phyloP scores from a whole-genome alignment of 2,113 vertebrate species.

The Heterotis niloticus region DNA sequence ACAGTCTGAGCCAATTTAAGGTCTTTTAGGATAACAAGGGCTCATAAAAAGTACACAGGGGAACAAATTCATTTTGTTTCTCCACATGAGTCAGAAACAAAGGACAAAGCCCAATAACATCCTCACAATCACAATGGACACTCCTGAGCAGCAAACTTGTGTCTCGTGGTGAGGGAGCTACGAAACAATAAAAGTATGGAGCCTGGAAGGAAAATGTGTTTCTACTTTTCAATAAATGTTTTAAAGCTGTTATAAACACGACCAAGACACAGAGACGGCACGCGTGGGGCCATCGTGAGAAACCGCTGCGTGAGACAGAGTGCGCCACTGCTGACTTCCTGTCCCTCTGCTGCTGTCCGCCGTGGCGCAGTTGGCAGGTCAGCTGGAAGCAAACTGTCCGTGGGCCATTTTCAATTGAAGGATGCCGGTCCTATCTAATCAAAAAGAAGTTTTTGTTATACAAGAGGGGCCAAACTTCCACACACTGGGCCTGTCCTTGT shows the following conservation, averaged over 20 bases:
- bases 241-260: slow-evolving; percentile 2
- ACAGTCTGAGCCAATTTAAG: not conserved
- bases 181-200: not conserved
- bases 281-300: not conserved
- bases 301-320: not conserved
- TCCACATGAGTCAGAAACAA: not conserved
- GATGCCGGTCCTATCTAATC: not conserved
- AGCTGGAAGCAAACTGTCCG: too few relatives aligned
- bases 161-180: too few relatives aligned
- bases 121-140: too few relatives aligned
- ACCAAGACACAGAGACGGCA: not conserved
- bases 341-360: not conserved
- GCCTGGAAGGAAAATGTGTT: not conserved
- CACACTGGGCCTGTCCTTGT: too few relatives aligned
- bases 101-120: not conserved
- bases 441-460: not conserved
- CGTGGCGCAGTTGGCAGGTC: not conserved
- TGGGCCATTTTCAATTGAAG: not conserved
- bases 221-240: not conserved
- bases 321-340: not conserved
- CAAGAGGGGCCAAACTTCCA: not conserved
- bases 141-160: too few relatives aligned
- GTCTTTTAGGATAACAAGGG: not conserved
- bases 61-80: not conserved
- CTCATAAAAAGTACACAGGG: not conserved